phyloP scores from a whole-genome alignment of 2,797 vertebrate species.

The Melanotaenia parkinsoni region DNA sequence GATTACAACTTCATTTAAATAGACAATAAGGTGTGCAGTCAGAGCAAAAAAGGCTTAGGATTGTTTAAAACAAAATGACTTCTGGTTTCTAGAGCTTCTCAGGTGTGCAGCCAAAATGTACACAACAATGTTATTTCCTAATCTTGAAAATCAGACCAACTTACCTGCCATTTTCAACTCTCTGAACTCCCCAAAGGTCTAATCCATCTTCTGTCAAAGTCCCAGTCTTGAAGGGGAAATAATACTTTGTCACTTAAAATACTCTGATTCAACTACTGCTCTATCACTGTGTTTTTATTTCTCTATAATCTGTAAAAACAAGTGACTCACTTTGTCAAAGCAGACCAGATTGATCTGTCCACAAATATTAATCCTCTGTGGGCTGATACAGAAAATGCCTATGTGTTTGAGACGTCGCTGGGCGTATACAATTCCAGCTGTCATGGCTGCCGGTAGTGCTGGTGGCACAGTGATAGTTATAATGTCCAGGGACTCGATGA shows the following conservation, averaged over 20 bases:
- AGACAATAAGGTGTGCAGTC: not conserved
- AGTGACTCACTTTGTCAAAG: slow-evolving; percentile 92
- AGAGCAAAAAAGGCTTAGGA: not conserved
- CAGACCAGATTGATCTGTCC: slow-evolving; percentile 97
- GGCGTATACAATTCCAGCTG: slow-evolving; percentile 96
- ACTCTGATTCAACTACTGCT: not conserved
- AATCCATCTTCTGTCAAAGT: slow-evolving; percentile 98
- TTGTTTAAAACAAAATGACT: not conserved
- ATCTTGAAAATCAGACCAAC: not conserved
- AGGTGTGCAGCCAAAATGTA: not conserved
- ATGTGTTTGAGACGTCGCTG: slow-evolving; percentile 91
- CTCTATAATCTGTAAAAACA: not conserved
- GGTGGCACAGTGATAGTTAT: slow-evolving; percentile 99
- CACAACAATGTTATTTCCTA: not conserved
- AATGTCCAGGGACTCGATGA: slow-evolving; percentile 95
- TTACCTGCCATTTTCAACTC: slow-evolving; percentile 89
- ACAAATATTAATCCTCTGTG: slow-evolving; percentile 98
- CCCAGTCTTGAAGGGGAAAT: slow-evolving; percentile 86
- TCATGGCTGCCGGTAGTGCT: slow-evolving; percentile 96
- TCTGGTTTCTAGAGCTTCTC: not conserved
- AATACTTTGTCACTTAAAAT: not conserved
- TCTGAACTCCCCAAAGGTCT: slow-evolving; percentile 95
- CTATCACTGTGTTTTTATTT: not conserved
- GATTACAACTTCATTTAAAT: not conserved
- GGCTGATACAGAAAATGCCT: slow-evolving; percentile 98